These are phyloP conservation scores for Phylloscopus trochilus DNA, from an alignment of 2,113 vertebrate genomes.

Conservation along the genomic window DNA sequence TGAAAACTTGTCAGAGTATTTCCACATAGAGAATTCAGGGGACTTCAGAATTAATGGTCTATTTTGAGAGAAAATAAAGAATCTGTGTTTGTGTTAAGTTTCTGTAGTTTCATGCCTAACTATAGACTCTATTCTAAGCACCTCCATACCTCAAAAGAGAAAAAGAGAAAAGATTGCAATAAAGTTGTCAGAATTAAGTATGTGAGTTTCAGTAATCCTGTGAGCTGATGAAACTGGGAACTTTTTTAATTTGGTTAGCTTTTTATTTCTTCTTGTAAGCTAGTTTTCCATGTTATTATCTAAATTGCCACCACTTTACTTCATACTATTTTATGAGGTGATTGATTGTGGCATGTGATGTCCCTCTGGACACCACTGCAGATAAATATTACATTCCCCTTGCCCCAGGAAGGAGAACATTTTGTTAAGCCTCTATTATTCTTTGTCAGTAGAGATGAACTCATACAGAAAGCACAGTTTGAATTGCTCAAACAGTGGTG, in stretches of 20 bases:
- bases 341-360: neutral
- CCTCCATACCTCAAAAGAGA: neutral
- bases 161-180: neutral
- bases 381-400: conserved; percentile 15
- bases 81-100: neutral
- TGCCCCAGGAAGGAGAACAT: conserved; percentile 15
- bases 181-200: neutral
- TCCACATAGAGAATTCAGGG: neutral
- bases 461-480: neutral
- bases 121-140: neutral
- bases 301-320: neutral
- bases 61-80: conserved; percentile 16
- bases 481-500: neutral
- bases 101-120: neutral
- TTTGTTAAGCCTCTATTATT: conserved; percentile 29
- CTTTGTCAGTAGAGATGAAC: neutral
- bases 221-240: neutral
- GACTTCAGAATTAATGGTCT: conserved; percentile 1
- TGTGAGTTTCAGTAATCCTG: neutral
- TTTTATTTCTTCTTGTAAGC: neutral
- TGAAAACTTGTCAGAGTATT: conserved; percentile 3
- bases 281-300: conserved; percentile 1
- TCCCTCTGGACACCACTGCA: neutral
- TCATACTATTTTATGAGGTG: conserved; percentile 5
- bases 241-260: neutral